Evolutionary conservation across 1,140 invertebrate species (phyloP), one percentile per base, ranked within the genome.

Genomic region (Lepidotrigona ventralis): DNA sequence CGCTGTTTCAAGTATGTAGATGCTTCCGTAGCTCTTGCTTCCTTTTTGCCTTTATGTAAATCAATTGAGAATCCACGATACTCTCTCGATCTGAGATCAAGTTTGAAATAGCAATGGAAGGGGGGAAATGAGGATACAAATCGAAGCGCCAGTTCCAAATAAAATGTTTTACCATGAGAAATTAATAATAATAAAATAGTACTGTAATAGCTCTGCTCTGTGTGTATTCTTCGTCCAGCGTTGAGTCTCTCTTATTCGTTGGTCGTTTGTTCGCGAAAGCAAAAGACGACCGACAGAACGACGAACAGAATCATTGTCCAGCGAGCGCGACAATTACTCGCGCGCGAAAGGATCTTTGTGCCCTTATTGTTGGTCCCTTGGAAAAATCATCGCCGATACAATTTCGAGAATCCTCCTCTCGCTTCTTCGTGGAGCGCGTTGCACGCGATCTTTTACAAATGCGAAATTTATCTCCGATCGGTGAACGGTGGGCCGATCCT

Each of bases 391-490:
- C 66, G 56, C 21, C 9, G 54, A 9, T 26, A 69, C 77, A 21
- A 77, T 63, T 87, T 77, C 39, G 21, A 14, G 56, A 53, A 64
- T 71, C 83, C 74, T 82, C 79, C 79, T 54, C 71, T 56, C 33
- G 19, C 23, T n/a, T 46, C 60, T 80, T 54, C 64, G 68, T 46
- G 3, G 17, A 66, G 21, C 69, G 23, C 23, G 64, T 76, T 76
- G 81, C 84, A 63, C 84, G 80, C 60, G 84, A 87, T 88, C 85
- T 85, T 58, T 86, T 71, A 90, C 73, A 86, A 87, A 89, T 86
- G 86, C 88, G 79, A 89, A 91, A 90, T 90, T 90, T 90, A 91
- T 91, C 90, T 90, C 19, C 76, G 88, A 91, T 91, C 90, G 39
- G 39, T 90, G 79, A 83, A 83, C 46, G 64, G 19, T 39, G 73